Evolutionary conservation across 2,113 vertebrate species (phyloP).

Genomic region (Uria lomvia): DNA sequence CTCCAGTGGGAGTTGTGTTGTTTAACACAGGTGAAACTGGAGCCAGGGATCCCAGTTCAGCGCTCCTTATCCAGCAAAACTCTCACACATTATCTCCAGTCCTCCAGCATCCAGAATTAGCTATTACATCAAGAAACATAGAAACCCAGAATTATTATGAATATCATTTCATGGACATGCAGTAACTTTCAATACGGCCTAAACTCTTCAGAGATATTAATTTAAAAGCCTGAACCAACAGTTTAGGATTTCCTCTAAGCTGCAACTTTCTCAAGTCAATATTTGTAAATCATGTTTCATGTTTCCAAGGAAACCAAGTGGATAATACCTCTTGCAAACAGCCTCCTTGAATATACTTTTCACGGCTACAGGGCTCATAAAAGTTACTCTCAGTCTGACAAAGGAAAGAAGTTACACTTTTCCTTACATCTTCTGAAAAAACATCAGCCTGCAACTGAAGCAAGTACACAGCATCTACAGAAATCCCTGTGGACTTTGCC

Average conservation of each 20-base stretch:
- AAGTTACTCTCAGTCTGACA: background rate
- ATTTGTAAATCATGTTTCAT: conserved; percentile 64
- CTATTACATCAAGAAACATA: background rate
- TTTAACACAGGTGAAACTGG: background rate
- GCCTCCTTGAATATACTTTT: conserved; percentile 20
- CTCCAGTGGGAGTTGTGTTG: accelerated
- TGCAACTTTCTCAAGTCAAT: conserved; percentile 60
- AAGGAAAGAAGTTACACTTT: background rate
- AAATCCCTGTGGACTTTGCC: background rate
- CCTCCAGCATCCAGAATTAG: background rate
- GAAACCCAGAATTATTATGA: background rate
- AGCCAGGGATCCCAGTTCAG: background rate
- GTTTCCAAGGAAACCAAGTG: conserved; percentile 68
- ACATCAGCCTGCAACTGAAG: background rate
- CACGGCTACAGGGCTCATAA: background rate
- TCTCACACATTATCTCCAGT: background rate
- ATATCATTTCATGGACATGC: background rate
- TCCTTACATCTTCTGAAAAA: background rate
- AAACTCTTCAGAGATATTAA: conserved; percentile 51
- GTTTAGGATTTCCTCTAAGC: conserved; percentile 56
- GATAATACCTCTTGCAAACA: conserved; percentile 52
- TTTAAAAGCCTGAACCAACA: conserved; percentile 62
- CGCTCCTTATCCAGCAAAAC: background rate
- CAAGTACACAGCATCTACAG: background rate
- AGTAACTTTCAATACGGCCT: background rate